phyloP scores from a whole-genome alignment of 1,140 invertebrate species.

The Drosophila asahinai region DNA sequence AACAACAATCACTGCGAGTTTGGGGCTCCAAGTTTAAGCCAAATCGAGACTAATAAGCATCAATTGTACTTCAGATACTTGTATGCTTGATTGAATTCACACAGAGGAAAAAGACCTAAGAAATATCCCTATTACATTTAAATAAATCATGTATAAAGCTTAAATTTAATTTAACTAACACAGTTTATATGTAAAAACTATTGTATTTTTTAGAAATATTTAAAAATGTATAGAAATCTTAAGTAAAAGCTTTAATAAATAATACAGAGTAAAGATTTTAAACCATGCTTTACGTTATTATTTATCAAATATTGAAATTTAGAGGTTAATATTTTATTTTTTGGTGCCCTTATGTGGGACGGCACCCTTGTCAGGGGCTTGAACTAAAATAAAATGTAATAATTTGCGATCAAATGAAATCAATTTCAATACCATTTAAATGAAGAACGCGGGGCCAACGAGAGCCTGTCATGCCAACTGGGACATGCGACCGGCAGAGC shows the following conservation, averaged over 20 bases:
- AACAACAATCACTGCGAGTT: conserved; percentile 37
- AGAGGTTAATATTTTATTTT: not conserved
- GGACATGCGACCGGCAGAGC: conserved; percentile 60
- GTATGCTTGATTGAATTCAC: conserved; percentile 31
- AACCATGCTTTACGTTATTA: too few species aligned
- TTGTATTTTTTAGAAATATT: not conserved
- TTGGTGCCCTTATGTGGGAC: not conserved
- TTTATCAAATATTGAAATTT: too few species aligned
- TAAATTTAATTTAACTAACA: not conserved
- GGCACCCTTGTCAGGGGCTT: not conserved
- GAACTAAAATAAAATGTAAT: conserved; percentile 64
- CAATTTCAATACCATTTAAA: conserved; percentile 81
- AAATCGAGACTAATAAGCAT: conserved; percentile 47
- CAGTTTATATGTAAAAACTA: too few species aligned
- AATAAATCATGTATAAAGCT: not conserved
- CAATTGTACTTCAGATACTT: conserved; percentile 30
- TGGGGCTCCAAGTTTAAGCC: conserved; percentile 23
- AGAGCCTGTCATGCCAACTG: conserved; percentile 63
- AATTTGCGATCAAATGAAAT: conserved; percentile 79
- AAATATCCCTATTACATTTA: too few species aligned
- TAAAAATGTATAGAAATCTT: not conserved
- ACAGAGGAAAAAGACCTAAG: not conserved
- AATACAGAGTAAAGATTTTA: not conserved
- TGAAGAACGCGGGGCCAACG: conserved; percentile 51
- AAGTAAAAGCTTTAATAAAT: not conserved